Base-by-base conservation (phyloP, 2,888 invertebrate species). In the Liopterus haemorrhoidalis region DNA sequence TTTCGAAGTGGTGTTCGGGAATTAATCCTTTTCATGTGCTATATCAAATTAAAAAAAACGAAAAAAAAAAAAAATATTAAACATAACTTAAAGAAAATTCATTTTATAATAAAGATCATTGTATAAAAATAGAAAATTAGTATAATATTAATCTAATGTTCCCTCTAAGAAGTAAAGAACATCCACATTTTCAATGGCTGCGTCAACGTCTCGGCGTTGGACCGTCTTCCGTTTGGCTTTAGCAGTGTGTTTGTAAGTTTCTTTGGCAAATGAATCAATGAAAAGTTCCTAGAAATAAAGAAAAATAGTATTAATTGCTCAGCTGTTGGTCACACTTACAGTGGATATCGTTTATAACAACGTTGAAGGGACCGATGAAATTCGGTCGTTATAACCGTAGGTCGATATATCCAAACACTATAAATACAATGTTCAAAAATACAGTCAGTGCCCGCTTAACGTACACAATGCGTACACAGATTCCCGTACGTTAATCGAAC, bases 131-230 rank as follows among this genome's bases (percentile, higher is more conserved):
- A 6, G 9, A 11, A 8, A 40, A 21, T 28, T 8, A 14, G 4
- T 4, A 31, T 11, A 5, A 12, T 22, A 35, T 57, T 57, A 81
- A 65, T 82, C 81, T 68, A 86, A 73, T 50, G 83, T 82, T 49
- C 90, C 91, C 64, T 92, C 92, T 32, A 93, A 69, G 64, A 93
- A 93, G 61, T 85, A 82, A 32, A 92, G 72, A 43, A 83, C 79
- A 57, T 90, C 86, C 2, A 84, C 79, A 57, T 78, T 81, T 46
- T 83, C 81, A 50, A 92, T 81, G 5, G 85, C 85, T 50, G 77
- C 70, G 57, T 89, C 85, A 22, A 94, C 72, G 66, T 94, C 92
- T 58, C 79, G 78, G 62, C 82, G 86, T 51, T 85, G 80, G 12
- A 94, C 70, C 0, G 85, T 87, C 73, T 91, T 93, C 59, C 88